Base-by-base conservation (phyloP, 2,888 invertebrate species). In the Bhutanitis thaidina region DNA sequence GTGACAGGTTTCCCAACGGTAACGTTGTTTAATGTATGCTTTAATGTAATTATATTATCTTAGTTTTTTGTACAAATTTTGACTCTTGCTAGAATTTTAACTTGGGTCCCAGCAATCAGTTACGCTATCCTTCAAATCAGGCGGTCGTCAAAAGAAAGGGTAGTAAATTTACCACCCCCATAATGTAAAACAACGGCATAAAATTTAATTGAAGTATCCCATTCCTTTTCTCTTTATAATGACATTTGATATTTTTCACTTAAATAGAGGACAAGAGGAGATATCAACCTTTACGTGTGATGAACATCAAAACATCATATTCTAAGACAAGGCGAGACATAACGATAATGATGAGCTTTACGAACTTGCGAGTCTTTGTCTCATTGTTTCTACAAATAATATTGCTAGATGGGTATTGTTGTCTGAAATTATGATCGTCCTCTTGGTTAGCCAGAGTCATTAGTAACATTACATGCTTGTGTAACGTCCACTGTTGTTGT, bases 361-460 rank as follows among this genome's bases (percentile, higher is more conserved):
- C 75, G 79, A 77, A 69, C 74, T 71, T 67, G 71, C 73, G 77
- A 80, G 79, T 83, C 78, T 82, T 82, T 81, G 80, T 79, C 78
- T 80, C 79, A 81, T 84, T 84, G 85, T 84, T 80, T 45, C 68
- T 65, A 63, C 53, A 57, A 72, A 69, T 74, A 67, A 74, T 77
- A 66, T 70, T 77, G 75, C 71, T 66, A 69, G 64, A 58, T 57
- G 62, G 62, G 77, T 78, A 77, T 86, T 87, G 85, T 84, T 80
- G 74, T 53, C 60, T 62, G 66, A 76, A 83, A 79, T 86, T 84
- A 84, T 81, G 84, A 79, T 80, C 76, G 75, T 74, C 75, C 77
- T 74, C 71, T 69, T 65, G 65, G 76, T 79, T 82, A 81, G 80
- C 74, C 77, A 65, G 59, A 55, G 66, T 74, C 78, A 78, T 85